Evolutionary conservation across 2,797 vertebrate species (phyloP), one percentile per base, ranked within the genome.

Genomic region (Ctenopoma multispine): DNA sequence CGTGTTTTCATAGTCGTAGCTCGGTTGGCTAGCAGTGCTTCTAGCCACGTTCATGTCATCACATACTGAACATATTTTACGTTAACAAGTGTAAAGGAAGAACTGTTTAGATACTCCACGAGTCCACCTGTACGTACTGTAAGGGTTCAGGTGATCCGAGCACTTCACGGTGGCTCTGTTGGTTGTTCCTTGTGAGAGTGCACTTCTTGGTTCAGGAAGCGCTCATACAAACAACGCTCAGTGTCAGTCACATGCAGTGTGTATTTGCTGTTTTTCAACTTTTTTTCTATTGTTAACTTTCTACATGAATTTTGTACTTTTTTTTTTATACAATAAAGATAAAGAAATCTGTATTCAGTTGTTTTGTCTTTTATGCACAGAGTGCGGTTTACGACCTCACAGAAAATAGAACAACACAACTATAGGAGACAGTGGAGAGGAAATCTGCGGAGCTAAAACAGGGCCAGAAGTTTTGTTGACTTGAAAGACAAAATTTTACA

Each of bases 311-410:
- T 94, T 95, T 94, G 84, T 92, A 94, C 79, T 79, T 87, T 89
- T 79, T 60, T 89, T 87, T 92, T 93, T 92, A 92, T 90, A 90
- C 81, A 94, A 92, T 95, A 95, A 95, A 95, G 51, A 75, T 79
- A 63, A 82, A 24, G 63, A 80, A 49, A 88, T 81, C 34, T 79
- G 50, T 41, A 56, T 38, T 11, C 0, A 12, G 1, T 10, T 48
- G 54, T 73, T 27, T 63, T 18, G 15, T 53, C 34, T 59, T 53
- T 77, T 3, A 38, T 67, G 58, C 70, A 21, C 0, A 2, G 5
- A 7, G 20, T 24, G 24, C 2, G 24, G 24, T 24, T 24, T 24
- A 24, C 2, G 24, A 24, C 24, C 24, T 24, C 24, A 24, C 24
- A 24, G 24, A n/a, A n/a, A 24, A 24, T 24, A 24, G 24, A 31